Evolutionary conservation across 2,113 vertebrate species (phyloP).

Genomic region (Clarias gariepinus): DNA sequence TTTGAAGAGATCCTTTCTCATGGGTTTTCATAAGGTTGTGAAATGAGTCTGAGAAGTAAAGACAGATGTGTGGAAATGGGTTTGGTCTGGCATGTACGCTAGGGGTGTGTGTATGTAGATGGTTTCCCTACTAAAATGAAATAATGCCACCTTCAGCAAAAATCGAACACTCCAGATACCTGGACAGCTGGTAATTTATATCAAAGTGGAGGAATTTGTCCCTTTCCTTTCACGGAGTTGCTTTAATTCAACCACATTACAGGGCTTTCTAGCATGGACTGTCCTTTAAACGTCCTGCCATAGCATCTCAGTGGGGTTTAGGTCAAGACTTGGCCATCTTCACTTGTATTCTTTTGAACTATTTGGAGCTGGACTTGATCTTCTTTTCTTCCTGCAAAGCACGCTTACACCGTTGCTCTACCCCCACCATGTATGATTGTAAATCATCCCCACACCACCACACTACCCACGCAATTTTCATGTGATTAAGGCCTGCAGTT

Average conservation of each 20-base stretch:
- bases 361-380: not conserved
- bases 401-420: too few relatives aligned
- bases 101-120: conserved; percentile 62
- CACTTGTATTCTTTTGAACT: not conserved
- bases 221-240: not conserved
- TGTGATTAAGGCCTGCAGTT: not conserved
- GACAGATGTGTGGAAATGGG: conserved; percentile 12
- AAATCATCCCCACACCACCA: too few relatives aligned
- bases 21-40: conserved; percentile 21
- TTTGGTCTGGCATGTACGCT: conserved; percentile 29
- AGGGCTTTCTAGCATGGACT: not conserved
- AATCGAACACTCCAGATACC: not conserved
- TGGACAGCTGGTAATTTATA: not conserved
- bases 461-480: not conserved
- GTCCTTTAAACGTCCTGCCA: not conserved
- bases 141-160: conserved; percentile 43
- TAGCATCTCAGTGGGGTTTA: not conserved
- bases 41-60: conserved; percentile 29
- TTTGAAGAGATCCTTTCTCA: conserved; percentile 38
- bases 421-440: too few relatives aligned
- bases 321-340: not conserved
- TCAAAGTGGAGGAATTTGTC: not conserved
- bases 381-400: not conserved
- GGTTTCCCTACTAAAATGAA: conserved; percentile 55
- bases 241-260: not conserved